Conservation (phyloP, 2,888 invertebrate species). For the Lordiphosa fenestrarum region DNA sequence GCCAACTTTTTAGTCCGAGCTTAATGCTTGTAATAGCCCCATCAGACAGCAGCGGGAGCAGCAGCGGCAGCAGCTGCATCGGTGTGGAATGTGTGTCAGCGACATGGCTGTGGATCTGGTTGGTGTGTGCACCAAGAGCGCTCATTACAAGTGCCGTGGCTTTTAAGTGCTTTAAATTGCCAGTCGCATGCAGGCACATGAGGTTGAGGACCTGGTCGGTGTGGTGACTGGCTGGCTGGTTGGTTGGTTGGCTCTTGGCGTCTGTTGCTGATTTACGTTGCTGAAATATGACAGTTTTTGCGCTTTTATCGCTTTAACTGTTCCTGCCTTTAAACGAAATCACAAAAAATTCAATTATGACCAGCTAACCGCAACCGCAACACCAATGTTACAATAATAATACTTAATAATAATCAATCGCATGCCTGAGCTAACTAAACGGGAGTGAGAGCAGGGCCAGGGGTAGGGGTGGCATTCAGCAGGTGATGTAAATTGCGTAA, state of each 20-base stretch:
- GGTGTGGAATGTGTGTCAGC: constrained; percentile 55
- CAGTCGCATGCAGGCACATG: constrained; percentile 23
- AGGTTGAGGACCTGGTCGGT: constrained; percentile 5
- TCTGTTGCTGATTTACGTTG: constrained; percentile 61
- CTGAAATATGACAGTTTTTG: constrained; percentile 60
- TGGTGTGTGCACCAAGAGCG: constrained; percentile 36
- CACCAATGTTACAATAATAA: constrained; percentile 20
- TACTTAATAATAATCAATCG: constrained; percentile 13
- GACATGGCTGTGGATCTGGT: constrained; percentile 19
- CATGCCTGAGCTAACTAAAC: background rate
- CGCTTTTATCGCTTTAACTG: constrained; percentile 71
- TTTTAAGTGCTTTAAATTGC: constrained; percentile 50
- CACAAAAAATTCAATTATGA: constrained; percentile 24
- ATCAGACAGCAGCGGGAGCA: constrained; percentile 17
- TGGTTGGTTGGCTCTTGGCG: constrained; percentile 11
- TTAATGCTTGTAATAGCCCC: constrained; percentile 24
- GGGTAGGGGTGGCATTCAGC: constrained; percentile 1
- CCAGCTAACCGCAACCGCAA: constrained; percentile 18
- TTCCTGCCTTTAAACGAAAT: constrained; percentile 27
- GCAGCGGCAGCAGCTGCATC: constrained; percentile 1
- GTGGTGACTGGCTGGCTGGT: constrained; percentile 4
- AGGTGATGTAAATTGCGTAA: constrained; percentile 33
- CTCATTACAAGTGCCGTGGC: constrained; percentile 57
- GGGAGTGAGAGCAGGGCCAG: background rate
- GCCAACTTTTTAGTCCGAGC: constrained; percentile 21